A percentile compares a stretch with the other conserved stretches of the same genome.
phyloP scores from a whole-genome alignment of 2,888 invertebrate species.

The Ariolimax columbianus region DNA sequence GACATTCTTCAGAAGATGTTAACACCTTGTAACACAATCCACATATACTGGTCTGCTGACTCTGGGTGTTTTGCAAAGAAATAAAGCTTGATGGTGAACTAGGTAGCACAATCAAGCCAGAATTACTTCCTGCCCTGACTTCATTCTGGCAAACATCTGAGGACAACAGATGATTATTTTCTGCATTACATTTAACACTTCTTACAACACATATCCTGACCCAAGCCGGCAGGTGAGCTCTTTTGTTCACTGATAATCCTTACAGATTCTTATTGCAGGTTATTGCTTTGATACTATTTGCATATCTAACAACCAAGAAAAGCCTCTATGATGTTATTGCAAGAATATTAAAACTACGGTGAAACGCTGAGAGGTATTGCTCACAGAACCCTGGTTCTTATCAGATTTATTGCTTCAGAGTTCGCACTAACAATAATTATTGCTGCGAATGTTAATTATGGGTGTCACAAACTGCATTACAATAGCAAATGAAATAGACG shows the following conservation, averaged over 20 bases:
- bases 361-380: no score
- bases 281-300: no score
- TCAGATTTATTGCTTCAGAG: no score
- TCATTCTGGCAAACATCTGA: constrained; percentile 12
- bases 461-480: no score
- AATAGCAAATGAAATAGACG: no score
- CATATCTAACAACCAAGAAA: no score
- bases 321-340: no score
- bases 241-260: neutral
- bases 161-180: constrained; percentile 35
- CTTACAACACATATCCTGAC: constrained; percentile 21
- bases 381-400: no score
- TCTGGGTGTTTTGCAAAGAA: neutral
- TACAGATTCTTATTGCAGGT: no score
- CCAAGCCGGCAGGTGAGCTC: constrained; percentile 29
- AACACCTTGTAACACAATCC: constrained; percentile 49
- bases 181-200: constrained; percentile 15
- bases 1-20: constrained; percentile 2
- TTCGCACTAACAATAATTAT: no score
- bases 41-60: constrained; percentile 32
- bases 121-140: constrained; percentile 19
- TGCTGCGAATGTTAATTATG: no score
- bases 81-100: neutral
- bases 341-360: no score
- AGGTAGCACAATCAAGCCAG: constrained; percentile 19